Evolutionary conservation across 2,113 vertebrate genomes (phyloP).

Genomic region (Ibidorhyncha struthersii): DNA sequence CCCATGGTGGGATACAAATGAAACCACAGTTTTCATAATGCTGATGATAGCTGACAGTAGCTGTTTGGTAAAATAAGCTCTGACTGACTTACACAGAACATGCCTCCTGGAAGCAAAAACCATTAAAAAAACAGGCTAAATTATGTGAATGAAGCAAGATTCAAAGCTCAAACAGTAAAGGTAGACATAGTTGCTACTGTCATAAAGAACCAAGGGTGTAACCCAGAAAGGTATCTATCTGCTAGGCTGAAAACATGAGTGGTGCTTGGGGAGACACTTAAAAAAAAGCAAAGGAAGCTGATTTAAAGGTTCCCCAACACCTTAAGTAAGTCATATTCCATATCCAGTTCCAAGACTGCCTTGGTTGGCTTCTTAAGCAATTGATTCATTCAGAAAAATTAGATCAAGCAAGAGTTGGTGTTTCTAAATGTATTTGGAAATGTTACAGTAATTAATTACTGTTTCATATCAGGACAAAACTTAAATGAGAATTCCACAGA

Average conservation of each 20-base stretch:
- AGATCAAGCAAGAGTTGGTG: neutral
- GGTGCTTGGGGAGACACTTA: neutral
- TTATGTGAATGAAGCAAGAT: neutral
- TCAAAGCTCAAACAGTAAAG: neutral
- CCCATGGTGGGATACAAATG: neutral
- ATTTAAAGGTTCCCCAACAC: neutral
- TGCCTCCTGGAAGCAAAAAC: neutral
- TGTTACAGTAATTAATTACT: neutral
- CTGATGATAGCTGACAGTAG: neutral
- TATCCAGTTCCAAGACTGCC: neutral
- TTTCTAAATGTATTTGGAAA: neutral
- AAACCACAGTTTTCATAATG: conserved; percentile 22
- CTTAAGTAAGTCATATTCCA: neutral
- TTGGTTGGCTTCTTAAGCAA: neutral
- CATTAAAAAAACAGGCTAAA: neutral
- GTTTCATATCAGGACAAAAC: neutral
- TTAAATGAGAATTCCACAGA: neutral
- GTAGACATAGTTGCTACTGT: neutral
- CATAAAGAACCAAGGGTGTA: neutral
- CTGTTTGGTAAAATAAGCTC: conserved; percentile 14
- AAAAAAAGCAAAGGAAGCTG: neutral
- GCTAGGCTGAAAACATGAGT: neutral
- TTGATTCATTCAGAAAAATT: neutral
- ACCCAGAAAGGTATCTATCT: neutral
- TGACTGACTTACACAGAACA: neutral